Base-by-base conservation (phyloP, 2,888 invertebrate species). In the Panzeria rudis region DNA sequence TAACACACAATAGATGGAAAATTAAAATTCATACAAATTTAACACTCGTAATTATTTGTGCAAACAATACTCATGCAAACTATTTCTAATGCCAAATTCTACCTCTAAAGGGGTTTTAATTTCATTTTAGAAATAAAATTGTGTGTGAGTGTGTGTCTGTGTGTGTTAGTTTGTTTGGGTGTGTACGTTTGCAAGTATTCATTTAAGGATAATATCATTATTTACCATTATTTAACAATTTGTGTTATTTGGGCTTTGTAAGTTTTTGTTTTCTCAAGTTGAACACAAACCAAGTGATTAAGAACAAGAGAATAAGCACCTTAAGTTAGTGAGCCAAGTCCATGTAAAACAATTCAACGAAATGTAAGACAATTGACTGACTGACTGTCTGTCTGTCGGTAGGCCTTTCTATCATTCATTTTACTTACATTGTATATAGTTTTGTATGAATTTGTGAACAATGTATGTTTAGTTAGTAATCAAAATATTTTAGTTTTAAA, bases 41-140 rank as follows among this genome's bases (percentile, higher is more conserved):
- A 68, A 81, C 75, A 69, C 50, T 44, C 29, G 50, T 66, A 81
- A 68, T 64, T 62, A 75, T 61, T 44, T 73, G 13, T 23, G 52
- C 20, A 68, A 61, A 72, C 32, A n/a, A n/a, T n/a, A n/a, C n/a
- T n/a, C n/a, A n/a, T n/a, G n/a, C n/a, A n/a, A n/a, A n/a, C n/a
- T 56, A 15, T 23, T 41, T 64, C n/a, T 13, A 20, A 68, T 44
- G 56, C 17, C 8, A 69, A 59, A 41, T 25, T 13, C 69, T 73
- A 20, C 32, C 23, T 50, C 23, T 17, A 47, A 17, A 35, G 61
- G 35, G 11, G 38, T 73, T 23, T 50, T 17, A 38, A 62, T 35
- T 62, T 25, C 2, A 17, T 76, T 54, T n/a, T 1, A 52, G 64
- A 64, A 75, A 75, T 29, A 41, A 29, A 41, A 9, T 3, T 11